A percentile compares a stretch with the other conserved stretches of the same genome.
These are phyloP conservation scores for Cecropterus lyciades DNA, from an alignment of 1,140 invertebrate genomes.

Conservation along the genomic window DNA sequence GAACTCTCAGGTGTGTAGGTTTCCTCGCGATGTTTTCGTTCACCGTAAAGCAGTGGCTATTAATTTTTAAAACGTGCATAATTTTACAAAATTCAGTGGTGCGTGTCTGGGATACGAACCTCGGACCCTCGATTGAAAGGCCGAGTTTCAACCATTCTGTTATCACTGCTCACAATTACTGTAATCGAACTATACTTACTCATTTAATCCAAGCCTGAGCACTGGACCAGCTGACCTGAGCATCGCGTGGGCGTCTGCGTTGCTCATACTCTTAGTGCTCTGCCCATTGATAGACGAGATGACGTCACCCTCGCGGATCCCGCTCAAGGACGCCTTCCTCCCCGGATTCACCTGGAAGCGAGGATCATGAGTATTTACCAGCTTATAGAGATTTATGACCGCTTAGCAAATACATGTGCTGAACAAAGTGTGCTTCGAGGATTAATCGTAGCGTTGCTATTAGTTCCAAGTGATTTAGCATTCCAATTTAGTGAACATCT, in stretches of 20 bases:
- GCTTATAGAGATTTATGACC: conserved; percentile 1
- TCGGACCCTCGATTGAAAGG: too few species aligned
- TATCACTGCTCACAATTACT: too few species aligned
- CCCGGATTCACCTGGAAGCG: conserved; percentile 92
- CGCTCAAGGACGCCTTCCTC: conserved; percentile 90
- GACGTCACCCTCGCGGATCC: conserved; percentile 91
- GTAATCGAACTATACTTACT: conserved; percentile 84
- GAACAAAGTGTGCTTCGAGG: background rate
- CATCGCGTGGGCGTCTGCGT: conserved; percentile 90
- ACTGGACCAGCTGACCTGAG: conserved; percentile 89
- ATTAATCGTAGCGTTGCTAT: conserved; percentile 3
- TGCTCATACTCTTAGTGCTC: conserved; percentile 88
- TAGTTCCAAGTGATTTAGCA: background rate
- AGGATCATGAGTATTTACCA: conserved; percentile 10
- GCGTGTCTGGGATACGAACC: too few species aligned
- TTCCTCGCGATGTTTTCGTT: too few species aligned
- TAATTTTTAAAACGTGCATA: too few species aligned
- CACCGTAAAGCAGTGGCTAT: too few species aligned
- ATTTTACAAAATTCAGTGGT: too few species aligned
- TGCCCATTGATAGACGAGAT: conserved; percentile 92
- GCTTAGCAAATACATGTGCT: conserved; percentile 1
- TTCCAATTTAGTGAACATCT: background rate
- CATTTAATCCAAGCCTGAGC: conserved; percentile 89
- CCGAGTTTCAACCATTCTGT: too few species aligned
- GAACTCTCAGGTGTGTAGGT: too few species aligned